Evolutionary conservation across 2,888 invertebrate species (phyloP).

Genomic region (Drosophila meridionalis): DNA sequence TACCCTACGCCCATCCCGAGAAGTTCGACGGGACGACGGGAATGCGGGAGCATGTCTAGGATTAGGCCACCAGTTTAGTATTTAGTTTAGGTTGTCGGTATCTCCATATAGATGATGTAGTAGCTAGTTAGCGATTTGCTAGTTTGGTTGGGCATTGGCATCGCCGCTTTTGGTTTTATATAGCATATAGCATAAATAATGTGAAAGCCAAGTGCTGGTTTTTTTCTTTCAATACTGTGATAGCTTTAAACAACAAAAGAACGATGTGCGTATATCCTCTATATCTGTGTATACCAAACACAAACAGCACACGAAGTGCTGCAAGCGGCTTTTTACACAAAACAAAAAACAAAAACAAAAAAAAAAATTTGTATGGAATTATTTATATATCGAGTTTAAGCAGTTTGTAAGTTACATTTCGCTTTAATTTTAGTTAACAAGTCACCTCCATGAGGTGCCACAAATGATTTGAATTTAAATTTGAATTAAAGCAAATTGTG

Average conservation of each 20-base stretch:
- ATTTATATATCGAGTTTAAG: slow-evolving; percentile 55
- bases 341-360: slow-evolving; percentile 1
- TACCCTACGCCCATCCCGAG: slow-evolving; percentile 41
- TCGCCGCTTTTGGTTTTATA: slow-evolving; percentile 53
- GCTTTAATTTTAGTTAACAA: slow-evolving; percentile 37
- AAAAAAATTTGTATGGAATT: slow-evolving; percentile 41
- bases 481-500: slow-evolving; percentile 49
- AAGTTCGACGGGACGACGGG: slow-evolving; percentile 26
- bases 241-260: slow-evolving; percentile 55
- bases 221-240: slow-evolving; percentile 57
- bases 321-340: slow-evolving; percentile 26
- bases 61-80: slow-evolving; percentile 28
- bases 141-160: slow-evolving; percentile 56
- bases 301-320: slow-evolving; percentile 24
- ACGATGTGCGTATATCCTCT: slow-evolving; percentile 36
- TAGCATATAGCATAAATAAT: slow-evolving; percentile 48
- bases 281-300: slow-evolving; percentile 16
- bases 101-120: slow-evolving; percentile 29
- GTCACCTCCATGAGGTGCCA: slow-evolving; percentile 71
- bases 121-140: slow-evolving; percentile 19
- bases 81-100: slow-evolving; percentile 60
- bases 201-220: slow-evolving; percentile 43
- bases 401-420: slow-evolving; percentile 50
- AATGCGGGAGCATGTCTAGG: slow-evolving; percentile 38
- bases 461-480: slow-evolving; percentile 56